phyloP scores from a whole-genome alignment of 2,888 invertebrate genomes.

The Belgica antarctica region DNA sequence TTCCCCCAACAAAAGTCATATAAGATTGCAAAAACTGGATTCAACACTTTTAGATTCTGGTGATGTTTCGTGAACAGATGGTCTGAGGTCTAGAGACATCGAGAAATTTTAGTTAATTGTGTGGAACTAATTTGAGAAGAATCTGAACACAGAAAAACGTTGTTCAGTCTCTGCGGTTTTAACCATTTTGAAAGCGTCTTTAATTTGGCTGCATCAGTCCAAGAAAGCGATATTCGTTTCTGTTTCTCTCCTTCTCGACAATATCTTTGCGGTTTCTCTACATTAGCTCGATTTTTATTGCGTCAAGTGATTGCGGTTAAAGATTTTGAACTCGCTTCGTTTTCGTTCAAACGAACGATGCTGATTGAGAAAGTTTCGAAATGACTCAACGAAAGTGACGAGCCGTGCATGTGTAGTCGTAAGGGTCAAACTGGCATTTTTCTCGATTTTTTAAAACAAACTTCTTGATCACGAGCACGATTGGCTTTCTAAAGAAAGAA shows the following conservation, averaged over 20 bases:
- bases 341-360: too few species aligned
- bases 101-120: conserved; percentile 36
- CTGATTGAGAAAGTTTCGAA: conserved; percentile 25
- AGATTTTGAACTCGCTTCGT: conserved; percentile 9
- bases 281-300: conserved; percentile 42
- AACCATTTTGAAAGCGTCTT: conserved; percentile 30
- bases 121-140: conserved; percentile 38
- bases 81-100: too few species aligned
- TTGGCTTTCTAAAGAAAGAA: conserved; percentile 24
- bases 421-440: conserved; percentile 39
- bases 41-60: too few species aligned
- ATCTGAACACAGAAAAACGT: conserved; percentile 16
- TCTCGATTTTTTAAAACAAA: conserved; percentile 39
- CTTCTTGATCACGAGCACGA: conserved; percentile 39
- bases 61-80: conserved; percentile 6
- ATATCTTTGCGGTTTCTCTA: conserved; percentile 39
- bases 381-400: conserved; percentile 18
- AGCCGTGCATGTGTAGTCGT: not conserved
- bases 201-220: conserved; percentile 36
- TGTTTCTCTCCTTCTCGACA: not conserved
- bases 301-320: conserved; percentile 43
- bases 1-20: too few species aligned
- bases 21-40: too few species aligned
- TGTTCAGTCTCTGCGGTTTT: conserved; percentile 34
- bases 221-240: conserved; percentile 10